A percentile compares a stretch with the other conserved stretches of the same genome.
phyloP scores from a whole-genome alignment of 2,113 vertebrate species.

The Mugil cephalus region DNA sequence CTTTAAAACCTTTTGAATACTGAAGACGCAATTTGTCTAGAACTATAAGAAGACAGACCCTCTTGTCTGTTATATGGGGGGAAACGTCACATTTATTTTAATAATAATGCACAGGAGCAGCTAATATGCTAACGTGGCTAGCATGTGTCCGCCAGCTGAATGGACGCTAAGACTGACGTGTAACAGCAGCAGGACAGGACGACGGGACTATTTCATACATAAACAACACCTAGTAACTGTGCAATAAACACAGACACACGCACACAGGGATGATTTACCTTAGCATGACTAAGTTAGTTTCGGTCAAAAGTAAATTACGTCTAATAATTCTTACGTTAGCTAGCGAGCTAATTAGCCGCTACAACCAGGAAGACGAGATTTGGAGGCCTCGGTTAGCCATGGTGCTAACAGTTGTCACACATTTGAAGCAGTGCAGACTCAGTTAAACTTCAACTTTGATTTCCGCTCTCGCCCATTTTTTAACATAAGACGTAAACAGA shows the following conservation, averaged over 20 bases:
- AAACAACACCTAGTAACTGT: accelerated
- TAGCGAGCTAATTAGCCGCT: slow-evolving; percentile 32
- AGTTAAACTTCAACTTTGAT: accelerated
- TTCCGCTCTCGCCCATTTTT: accelerated
- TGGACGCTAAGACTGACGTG: slow-evolving; percentile 81
- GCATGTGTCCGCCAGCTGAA: slow-evolving; percentile 31
- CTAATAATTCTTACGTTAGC: not conserved
- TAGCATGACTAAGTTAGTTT: not conserved
- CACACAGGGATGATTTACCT: accelerated
- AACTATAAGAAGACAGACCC: not conserved
- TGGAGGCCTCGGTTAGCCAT: slow-evolving; percentile 55
- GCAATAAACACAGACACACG: not conserved
- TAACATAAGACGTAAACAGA: not conserved
- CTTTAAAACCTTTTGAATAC: too few relatives aligned
- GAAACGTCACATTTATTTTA: not conserved
- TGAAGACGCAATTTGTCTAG: accelerated
- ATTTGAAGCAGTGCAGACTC: not conserved
- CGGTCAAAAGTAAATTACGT: accelerated
- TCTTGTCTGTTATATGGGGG: accelerated
- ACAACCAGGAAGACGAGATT: slow-evolving; percentile 67
- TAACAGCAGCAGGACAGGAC: slow-evolving; percentile 64
- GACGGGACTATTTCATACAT: not conserved
- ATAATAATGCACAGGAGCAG: not conserved
- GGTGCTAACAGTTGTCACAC: slow-evolving; percentile 36
- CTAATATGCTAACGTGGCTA: slow-evolving; percentile 65